Percentiles rank a stretch among this genome's conserved stretches.
Conservation (phyloP, 2,113 vertebrate genomes). For the Phocoena sinus region DNA sequence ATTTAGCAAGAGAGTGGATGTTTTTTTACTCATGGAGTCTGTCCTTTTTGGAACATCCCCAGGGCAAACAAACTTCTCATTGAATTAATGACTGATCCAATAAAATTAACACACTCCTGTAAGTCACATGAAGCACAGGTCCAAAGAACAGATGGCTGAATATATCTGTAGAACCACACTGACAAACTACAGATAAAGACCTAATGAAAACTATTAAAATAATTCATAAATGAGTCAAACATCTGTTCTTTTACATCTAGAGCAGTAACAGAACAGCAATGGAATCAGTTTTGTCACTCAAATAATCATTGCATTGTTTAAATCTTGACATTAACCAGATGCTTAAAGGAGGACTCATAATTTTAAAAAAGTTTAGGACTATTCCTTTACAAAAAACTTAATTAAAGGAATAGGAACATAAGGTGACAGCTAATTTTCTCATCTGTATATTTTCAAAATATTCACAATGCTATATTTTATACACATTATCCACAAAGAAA, state of each 20-base stretch:
- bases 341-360: background rate
- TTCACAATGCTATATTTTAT: background rate
- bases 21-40: background rate
- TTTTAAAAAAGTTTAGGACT: background rate
- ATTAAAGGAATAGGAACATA: background rate
- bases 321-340: background rate
- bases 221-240: conserved; percentile 35
- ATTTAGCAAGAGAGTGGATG: background rate
- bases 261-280: background rate
- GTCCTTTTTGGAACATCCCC: background rate
- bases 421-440: background rate
- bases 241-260: conserved; percentile 34
- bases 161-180: background rate
- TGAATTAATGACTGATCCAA: conserved; percentile 37
- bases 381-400: background rate
- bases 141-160: conserved; percentile 44
- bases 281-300: background rate
- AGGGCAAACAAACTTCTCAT: conserved; percentile 27
- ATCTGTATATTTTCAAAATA: background rate
- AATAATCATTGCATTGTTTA: background rate
- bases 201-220: conserved; percentile 49
- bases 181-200: conserved; percentile 46
- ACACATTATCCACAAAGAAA: background rate
- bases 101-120: conserved; percentile 31
- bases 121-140: background rate